phyloP scores from a whole-genome alignment of 1,140 invertebrate genomes.

The Oppia nitens region DNA sequence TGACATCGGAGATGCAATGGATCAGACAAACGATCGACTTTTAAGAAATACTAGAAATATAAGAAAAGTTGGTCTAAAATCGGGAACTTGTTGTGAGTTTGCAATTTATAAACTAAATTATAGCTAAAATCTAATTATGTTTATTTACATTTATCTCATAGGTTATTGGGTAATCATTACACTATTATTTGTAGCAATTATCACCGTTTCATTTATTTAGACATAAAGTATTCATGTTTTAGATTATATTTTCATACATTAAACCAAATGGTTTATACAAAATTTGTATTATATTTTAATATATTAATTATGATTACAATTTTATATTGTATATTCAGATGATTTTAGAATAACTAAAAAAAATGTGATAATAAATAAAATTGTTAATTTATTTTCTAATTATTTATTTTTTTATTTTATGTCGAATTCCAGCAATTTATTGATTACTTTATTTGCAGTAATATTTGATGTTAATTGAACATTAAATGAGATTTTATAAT shows the following conservation, averaged over 20 bases:
- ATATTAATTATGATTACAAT: background rate
- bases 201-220: constrained; percentile 23
- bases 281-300: background rate
- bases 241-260: too few relatives aligned
- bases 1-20: constrained; percentile 30
- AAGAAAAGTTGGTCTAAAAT: constrained; percentile 28
- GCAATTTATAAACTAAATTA: background rate
- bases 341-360: background rate
- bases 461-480: background rate
- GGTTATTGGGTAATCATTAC: constrained; percentile 31
- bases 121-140: constrained; percentile 1
- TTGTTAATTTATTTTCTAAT: background rate
- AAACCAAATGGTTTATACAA: too few relatives aligned
- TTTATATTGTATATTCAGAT: background rate
- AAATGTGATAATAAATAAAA: background rate
- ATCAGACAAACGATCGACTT: constrained; percentile 26
- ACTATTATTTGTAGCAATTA: constrained; percentile 28
- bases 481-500: background rate
- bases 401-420: background rate
- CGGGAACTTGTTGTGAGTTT: constrained; percentile 29
- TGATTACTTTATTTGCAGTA: background rate
- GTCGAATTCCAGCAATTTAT: background rate
- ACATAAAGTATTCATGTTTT: too few relatives aligned
- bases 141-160: constrained; percentile 21
- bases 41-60: constrained; percentile 30